A percentile compares a stretch with the other conserved stretches of the same genome.
Conservation (phyloP, 2,113 vertebrate genomes). For the Malurus melanocephalus region DNA sequence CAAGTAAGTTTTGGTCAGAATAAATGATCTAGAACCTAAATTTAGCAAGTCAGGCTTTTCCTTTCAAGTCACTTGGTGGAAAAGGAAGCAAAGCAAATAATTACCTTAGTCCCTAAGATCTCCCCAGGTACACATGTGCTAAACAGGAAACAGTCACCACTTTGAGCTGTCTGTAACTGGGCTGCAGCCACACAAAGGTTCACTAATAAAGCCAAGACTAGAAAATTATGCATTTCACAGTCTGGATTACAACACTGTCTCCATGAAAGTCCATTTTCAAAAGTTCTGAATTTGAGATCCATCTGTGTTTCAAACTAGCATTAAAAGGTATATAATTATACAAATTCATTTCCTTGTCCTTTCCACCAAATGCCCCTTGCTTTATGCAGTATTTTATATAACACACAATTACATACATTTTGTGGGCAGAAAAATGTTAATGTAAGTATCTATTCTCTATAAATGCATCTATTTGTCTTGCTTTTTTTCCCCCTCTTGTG, state of each 20-base stretch:
- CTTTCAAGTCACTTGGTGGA: not conserved
- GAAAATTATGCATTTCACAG: not conserved
- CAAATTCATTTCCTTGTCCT: not conserved
- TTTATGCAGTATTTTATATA: not conserved
- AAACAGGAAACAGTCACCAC: not conserved
- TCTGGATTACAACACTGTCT: not conserved
- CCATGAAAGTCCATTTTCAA: not conserved
- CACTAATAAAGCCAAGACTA: not conserved
- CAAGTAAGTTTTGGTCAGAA: not conserved
- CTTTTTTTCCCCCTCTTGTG: not conserved
- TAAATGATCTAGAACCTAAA: not conserved
- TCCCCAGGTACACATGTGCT: not conserved
- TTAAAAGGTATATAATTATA: not conserved
- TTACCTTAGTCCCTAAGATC: not conserved
- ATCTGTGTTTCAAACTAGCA: not conserved
- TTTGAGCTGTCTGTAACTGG: not conserved
- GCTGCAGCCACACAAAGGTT: not conserved
- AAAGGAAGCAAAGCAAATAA: not conserved
- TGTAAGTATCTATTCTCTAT: not conserved
- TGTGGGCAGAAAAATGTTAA: not conserved
- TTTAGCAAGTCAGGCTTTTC: not conserved
- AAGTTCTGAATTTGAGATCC: not conserved
- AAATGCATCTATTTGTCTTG: not conserved
- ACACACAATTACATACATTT: rapidly evolving
- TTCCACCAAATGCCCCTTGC: not conserved